These are phyloP conservation scores for Oenanthe melanoleuca DNA, from an alignment of 2,113 vertebrate species.

Conservation along the genomic window DNA sequence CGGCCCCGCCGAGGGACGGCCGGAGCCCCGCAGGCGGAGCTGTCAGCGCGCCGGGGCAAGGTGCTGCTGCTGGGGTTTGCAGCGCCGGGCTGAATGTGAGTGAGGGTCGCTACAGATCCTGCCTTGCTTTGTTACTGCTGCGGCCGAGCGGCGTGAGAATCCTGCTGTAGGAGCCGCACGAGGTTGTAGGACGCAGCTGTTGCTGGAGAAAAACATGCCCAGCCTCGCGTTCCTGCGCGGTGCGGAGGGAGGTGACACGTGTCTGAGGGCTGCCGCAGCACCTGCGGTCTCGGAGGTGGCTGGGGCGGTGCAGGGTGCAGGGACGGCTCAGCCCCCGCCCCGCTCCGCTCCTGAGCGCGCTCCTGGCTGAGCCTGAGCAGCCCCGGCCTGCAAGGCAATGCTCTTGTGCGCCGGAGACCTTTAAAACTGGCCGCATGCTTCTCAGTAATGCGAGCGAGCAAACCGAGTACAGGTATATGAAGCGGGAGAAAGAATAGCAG, in stretches of 20 bases:
- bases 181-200: not conserved
- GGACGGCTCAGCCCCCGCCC: not conserved
- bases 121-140: not conserved
- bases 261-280: fast-evolving
- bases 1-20: not conserved
- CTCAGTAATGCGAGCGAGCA: not conserved
- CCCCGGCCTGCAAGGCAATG: not conserved
- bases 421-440: not conserved
- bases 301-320: fast-evolving
- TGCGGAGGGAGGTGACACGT: not conserved
- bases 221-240: not conserved
- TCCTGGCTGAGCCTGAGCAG: not conserved
- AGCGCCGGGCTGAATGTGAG: not conserved
- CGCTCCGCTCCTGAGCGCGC: fast-evolving
- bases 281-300: fast-evolving
- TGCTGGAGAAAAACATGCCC: not conserved
- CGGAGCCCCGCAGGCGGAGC: not conserved
- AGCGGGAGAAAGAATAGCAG: not conserved
- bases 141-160: not conserved
- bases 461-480: not conserved
- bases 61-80: not conserved
- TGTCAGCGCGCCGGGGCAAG: not conserved
- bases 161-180: not conserved
- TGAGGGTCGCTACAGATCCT: not conserved
- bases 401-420: not conserved